Base-by-base conservation (phyloP, 2,888 invertebrate genomes). In the Carpatolechia fugitivella region DNA sequence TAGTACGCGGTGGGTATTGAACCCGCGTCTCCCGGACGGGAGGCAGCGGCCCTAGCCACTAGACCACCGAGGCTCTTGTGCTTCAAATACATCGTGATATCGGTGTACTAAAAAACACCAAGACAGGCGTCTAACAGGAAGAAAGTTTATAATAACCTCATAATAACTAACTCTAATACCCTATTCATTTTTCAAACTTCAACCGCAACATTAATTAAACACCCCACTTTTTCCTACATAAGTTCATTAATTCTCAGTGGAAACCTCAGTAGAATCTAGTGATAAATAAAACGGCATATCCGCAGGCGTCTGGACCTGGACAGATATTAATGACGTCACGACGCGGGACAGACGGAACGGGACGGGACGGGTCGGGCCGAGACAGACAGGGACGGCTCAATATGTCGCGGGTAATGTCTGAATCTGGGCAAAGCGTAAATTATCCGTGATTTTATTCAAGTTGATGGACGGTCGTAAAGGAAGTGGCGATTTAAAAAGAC, bases 241-340 rank as follows among this genome's bases (percentile, higher is more conserved):
- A 29, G 13, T 44, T 20, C 44, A 44, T 44, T 44, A 44, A 44
- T 44, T 44, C 44, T 24, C 29, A 13, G 29, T n/a, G 14, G 29
- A 29, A 29, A 20, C 44, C 44, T 44, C n/a, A 20, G 44, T n/a
- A 20, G n/a, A 44, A 44, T 29, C 44, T 20, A 44, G 24, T 44
- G 20, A 44, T 49, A 35, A 49, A 49, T 49, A 49, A 48, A 35
- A 49, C 33, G 13, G 29, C 1, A n/a, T 35, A 47, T 31, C 33
- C 20, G 20, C 49, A 20, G 18, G 24, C 24, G 24, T 11, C 33
- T 20, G 14, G 31, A 13, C 14, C 31, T 31, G 29, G 50, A 50
- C 50, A 50, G 50, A 29, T 50, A 50, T 50, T 38, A 50, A 50
- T 50, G 50, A 50, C 50, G 50, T 50, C 50, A 50, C 29, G 24